Evolutionary conservation across 2,888 invertebrate genomes (phyloP).

Genomic region (Volucella bombylans): DNA sequence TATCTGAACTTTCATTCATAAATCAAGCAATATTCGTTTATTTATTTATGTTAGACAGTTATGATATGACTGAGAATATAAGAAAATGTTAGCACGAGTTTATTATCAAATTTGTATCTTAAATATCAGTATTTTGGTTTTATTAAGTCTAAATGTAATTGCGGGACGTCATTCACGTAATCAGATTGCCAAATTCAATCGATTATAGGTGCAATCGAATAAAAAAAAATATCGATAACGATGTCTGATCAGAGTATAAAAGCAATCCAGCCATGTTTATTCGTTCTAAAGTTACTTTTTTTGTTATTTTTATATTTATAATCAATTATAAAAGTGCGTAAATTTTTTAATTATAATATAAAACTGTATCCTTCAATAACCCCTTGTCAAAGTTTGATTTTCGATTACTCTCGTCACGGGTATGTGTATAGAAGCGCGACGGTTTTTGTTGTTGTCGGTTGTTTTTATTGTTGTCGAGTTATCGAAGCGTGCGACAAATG

Average conservation of each 20-base stretch:
- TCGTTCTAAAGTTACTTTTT: not conserved
- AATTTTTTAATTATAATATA: not conserved
- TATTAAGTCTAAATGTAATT: constrained; percentile 24
- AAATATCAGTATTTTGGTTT: not conserved
- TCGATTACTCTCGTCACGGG: not conserved
- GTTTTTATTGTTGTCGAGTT: not conserved
- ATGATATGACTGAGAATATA: too few species aligned
- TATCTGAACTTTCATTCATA: too few species aligned
- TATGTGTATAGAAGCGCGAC: not conserved
- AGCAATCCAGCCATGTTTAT: too few species aligned
- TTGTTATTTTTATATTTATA: not conserved
- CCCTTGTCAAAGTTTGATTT: constrained; percentile 5
- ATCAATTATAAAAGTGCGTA: not conserved
- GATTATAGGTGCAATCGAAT: not conserved
- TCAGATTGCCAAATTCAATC: constrained; percentile 4
- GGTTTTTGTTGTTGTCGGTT: not conserved
- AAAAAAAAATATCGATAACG: not conserved
- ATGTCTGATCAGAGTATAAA: not conserved
- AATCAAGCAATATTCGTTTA: too few species aligned
- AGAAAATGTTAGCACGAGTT: too few species aligned
- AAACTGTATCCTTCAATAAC: too few species aligned
- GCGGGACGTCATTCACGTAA: not conserved
- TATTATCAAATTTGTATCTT: not conserved
- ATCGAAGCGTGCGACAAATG: constrained; percentile 20
- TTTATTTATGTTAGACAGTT: too few species aligned